These are phyloP conservation scores for Apodemia hepburni DNA, from an alignment of 2,888 invertebrate species.

Conservation along the genomic window DNA sequence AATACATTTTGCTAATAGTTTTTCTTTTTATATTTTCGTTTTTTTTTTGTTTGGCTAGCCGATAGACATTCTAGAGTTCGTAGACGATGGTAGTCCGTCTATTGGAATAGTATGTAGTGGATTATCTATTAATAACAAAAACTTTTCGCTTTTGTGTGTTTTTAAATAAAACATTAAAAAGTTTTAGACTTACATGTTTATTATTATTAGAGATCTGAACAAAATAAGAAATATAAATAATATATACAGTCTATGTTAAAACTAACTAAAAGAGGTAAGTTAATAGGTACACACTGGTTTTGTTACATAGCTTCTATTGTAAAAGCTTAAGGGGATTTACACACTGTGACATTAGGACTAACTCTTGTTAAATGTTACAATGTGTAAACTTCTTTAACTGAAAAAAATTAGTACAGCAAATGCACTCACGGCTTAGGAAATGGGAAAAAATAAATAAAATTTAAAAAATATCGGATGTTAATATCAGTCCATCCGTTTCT, in stretches of 20 bases:
- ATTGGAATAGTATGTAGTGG: too few species aligned
- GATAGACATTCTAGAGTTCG: too few species aligned
- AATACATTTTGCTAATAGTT: too few species aligned
- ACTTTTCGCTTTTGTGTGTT: not conserved
- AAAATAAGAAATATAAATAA: conserved; percentile 81
- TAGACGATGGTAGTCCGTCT: too few species aligned
- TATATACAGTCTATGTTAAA: conserved; percentile 81
- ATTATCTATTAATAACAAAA: too few species aligned
- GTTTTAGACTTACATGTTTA: conserved; percentile 78
- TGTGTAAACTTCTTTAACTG: not conserved
- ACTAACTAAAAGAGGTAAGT: conserved; percentile 79
- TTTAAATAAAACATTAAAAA: conserved; percentile 36
- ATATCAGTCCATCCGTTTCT: conserved; percentile 68
- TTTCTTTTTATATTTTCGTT: too few species aligned
- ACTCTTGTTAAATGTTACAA: not conserved
- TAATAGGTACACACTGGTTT: conserved; percentile 77
- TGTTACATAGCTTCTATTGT: conserved; percentile 49
- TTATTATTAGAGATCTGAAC: conserved; percentile 82
- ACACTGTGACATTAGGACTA: not conserved
- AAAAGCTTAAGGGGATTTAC: not conserved
- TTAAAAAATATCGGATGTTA: conserved; percentile 50
- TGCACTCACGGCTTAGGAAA: not conserved
- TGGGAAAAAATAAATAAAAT: conserved; percentile 42
- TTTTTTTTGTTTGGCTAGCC: too few species aligned
- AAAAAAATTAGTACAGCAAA: conserved; percentile 6